Conservation (phyloP, 2,888 invertebrate species). For the Drosophila melanosoma region DNA sequence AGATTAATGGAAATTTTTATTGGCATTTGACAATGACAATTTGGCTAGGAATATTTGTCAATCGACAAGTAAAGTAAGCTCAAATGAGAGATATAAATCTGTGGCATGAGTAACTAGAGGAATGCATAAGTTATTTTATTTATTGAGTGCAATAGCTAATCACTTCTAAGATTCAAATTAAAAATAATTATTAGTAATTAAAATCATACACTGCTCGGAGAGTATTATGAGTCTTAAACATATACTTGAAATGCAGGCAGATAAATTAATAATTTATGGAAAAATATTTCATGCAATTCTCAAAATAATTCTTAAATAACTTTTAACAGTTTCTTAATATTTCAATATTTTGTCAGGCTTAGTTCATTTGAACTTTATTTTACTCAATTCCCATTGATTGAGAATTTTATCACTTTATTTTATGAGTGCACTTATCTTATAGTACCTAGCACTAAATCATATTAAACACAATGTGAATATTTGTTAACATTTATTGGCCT, state of each 20-base stretch:
- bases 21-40: conserved; percentile 56
- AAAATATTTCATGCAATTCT: not conserved
- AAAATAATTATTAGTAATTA: not conserved
- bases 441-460: conserved; percentile 49
- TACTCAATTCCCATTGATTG: conserved; percentile 27
- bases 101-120: conserved; percentile 11
- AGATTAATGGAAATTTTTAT: conserved; percentile 64
- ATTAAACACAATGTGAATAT: conserved; percentile 25
- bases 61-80: conserved; percentile 32
- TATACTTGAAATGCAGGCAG: not conserved
- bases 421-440: conserved; percentile 39
- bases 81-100: conserved; percentile 37
- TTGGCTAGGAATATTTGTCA: conserved; percentile 52
- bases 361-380: not conserved
- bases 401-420: conserved; percentile 36
- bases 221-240: not conserved
- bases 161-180: not conserved
- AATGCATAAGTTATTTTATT: not conserved
- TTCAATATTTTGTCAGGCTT: not conserved
- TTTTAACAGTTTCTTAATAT: not conserved
- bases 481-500: conserved; percentile 65
- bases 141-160: not conserved
- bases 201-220: not conserved
- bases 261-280: not conserved
- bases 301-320: not conserved